Percentiles rank a stretch among this genome's conserved stretches.
Evolutionary conservation across 1,140 invertebrate genomes (phyloP).

Genomic region (Hetaerina americana): DNA sequence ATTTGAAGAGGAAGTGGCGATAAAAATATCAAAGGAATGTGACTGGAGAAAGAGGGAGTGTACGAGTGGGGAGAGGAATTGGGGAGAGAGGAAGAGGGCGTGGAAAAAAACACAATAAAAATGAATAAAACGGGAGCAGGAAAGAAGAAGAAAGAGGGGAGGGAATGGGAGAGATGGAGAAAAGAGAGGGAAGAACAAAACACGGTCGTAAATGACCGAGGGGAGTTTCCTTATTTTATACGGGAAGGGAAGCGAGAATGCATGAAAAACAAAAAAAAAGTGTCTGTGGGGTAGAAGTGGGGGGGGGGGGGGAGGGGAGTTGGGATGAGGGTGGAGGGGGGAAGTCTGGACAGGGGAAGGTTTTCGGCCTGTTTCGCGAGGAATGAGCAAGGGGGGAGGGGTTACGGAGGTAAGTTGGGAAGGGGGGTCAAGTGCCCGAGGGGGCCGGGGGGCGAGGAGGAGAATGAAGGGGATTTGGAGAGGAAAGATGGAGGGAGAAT

Average conservation of each 20-base stretch:
- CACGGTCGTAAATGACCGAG: not conserved
- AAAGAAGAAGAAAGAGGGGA: not conserved
- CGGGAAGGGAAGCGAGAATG: not conserved
- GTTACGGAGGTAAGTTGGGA: not conserved
- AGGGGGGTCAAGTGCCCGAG: too few relatives aligned
- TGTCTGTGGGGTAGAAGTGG: slow-evolving; percentile 7
- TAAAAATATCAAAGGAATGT: too few relatives aligned
- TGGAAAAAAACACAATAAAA: too few relatives aligned
- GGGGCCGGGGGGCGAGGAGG: too few relatives aligned
- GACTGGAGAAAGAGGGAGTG: too few relatives aligned
- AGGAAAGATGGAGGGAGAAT: too few relatives aligned
- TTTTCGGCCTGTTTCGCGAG: too few relatives aligned
- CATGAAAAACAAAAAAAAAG: not conserved
- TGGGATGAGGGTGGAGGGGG: not conserved
- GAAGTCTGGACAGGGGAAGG: not conserved
- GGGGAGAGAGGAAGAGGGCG: too few relatives aligned
- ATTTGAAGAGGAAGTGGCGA: too few relatives aligned
- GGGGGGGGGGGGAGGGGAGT: not conserved
- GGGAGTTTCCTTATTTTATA: not conserved
- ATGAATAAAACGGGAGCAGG: not conserved
- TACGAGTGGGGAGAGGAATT: too few relatives aligned
- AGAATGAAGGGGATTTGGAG: too few relatives aligned
- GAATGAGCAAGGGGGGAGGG: not conserved
- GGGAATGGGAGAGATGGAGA: not conserved
- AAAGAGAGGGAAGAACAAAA: not conserved